phyloP scores from a whole-genome alignment of 2,888 invertebrate species.

The Drosophila incognita region DNA sequence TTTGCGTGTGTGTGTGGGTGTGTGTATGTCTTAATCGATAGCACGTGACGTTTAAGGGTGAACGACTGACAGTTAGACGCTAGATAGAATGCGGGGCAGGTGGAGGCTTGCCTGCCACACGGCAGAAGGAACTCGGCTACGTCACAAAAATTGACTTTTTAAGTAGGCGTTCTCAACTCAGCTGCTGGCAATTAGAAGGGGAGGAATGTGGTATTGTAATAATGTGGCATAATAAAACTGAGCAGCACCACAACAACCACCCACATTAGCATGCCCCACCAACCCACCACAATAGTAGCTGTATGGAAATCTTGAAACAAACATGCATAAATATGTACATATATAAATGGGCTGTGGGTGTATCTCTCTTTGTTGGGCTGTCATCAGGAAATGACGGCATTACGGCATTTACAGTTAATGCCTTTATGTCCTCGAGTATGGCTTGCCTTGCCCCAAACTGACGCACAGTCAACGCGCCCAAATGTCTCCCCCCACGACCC shows the following conservation, averaged over 20 bases:
- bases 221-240: constrained; percentile 67
- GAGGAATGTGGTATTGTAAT: constrained; percentile 39
- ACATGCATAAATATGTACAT: neutral
- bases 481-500: neutral
- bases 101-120: constrained; percentile 33
- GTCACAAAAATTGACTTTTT: constrained; percentile 76
- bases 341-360: constrained; percentile 25
- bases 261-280: constrained; percentile 17
- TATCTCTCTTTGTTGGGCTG: constrained; percentile 55
- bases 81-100: constrained; percentile 1
- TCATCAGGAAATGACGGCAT: constrained; percentile 78
- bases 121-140: constrained; percentile 54
- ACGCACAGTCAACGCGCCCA: constrained; percentile 7
- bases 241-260: constrained; percentile 1
- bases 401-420: constrained; percentile 79
- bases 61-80: constrained; percentile 76
- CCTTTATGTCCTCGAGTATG: constrained; percentile 76
- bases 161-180: constrained; percentile 51
- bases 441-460: constrained; percentile 1
- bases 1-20: constrained; percentile 24
- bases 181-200: constrained; percentile 34
- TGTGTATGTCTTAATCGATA: constrained; percentile 77
- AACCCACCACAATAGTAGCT: constrained; percentile 6
- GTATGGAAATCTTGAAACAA: constrained; percentile 19
- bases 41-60: constrained; percentile 83